Conservation (phyloP, 1,140 invertebrate genomes). For the Odontomachus brunneus region DNA sequence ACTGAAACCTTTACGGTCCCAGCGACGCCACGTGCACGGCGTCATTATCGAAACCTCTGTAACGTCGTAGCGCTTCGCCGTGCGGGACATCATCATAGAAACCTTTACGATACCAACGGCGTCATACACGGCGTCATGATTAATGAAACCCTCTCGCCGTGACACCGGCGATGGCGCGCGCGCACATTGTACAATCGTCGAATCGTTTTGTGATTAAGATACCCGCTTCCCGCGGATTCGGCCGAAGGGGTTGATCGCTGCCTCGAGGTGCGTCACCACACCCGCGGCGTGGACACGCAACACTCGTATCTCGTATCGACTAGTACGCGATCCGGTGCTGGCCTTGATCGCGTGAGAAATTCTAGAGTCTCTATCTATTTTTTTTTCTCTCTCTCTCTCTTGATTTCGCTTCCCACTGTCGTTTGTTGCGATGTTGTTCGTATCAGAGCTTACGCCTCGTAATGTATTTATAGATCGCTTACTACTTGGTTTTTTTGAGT, state of each 20-base stretch:
- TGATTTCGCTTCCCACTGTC: slow-evolving; percentile 79
- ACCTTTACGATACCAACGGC: slow-evolving; percentile 9
- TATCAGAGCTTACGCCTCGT: slow-evolving; percentile 84
- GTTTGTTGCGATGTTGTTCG: slow-evolving; percentile 82
- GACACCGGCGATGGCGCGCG: too few species aligned
- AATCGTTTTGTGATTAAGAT: neutral
- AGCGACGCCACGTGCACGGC: neutral
- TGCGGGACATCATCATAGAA: slow-evolving; percentile 3
- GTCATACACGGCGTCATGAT: neutral
- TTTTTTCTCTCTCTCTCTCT: slow-evolving; percentile 57
- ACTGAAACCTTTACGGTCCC: slow-evolving; percentile 30
- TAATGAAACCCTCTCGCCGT: neutral
- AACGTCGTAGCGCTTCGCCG: neutral
- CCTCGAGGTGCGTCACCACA: neutral
- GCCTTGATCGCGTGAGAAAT: slow-evolving; percentile 40
- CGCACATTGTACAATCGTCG: too few species aligned
- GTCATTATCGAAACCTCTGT: slow-evolving; percentile 42
- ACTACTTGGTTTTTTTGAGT: slow-evolving; percentile 59
- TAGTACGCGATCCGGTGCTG: slow-evolving; percentile 1
- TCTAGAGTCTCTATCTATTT: slow-evolving; percentile 52
- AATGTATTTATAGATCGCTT: slow-evolving; percentile 85
- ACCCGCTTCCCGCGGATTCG: too few species aligned
- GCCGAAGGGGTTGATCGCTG: neutral
- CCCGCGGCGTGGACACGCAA: neutral
- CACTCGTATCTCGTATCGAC: slow-evolving; percentile 2